Conservation (phyloP, 2,888 invertebrate genomes). For the Synanthedon tipuliformis region DNA sequence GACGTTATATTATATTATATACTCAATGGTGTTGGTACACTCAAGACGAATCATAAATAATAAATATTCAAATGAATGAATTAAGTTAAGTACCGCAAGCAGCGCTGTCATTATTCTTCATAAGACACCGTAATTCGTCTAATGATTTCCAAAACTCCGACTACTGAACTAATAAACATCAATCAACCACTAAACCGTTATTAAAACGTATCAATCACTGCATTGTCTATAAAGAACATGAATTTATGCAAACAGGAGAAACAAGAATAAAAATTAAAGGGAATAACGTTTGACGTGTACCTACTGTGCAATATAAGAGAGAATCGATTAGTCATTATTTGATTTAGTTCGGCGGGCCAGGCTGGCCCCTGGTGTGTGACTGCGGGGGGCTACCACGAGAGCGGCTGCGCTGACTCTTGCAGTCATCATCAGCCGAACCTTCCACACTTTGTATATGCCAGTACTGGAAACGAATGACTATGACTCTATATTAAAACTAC, state of each 20-base stretch:
- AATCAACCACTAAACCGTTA: constrained; percentile 60
- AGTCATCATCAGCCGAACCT: constrained; percentile 58
- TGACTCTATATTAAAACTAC: constrained; percentile 5
- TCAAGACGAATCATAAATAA: constrained; percentile 48
- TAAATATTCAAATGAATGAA: constrained; percentile 56
- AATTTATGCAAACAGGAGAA: constrained; percentile 63
- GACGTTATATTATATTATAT: constrained; percentile 18
- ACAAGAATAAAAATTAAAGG: constrained; percentile 59
- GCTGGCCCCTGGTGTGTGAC: constrained; percentile 52
- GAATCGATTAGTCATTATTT: constrained; percentile 71
- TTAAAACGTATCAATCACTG: constrained; percentile 65
- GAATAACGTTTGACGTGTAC: constrained; percentile 68
- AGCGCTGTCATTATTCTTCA: constrained; percentile 61
- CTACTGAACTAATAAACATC: constrained; percentile 70
- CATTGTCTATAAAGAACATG: constrained; percentile 63
- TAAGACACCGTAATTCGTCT: constrained; percentile 55
- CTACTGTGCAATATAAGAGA: constrained; percentile 69
- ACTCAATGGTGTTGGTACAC: constrained; percentile 40
- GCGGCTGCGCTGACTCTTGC: constrained; percentile 38
- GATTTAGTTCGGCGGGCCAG: constrained; percentile 65
- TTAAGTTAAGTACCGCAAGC: constrained; percentile 61
- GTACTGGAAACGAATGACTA: constrained; percentile 36
- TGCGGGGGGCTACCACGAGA: constrained; percentile 59
- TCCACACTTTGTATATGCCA: constrained; percentile 61
- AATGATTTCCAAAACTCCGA: constrained; percentile 65